These are phyloP conservation scores for Girardinichthys multiradiatus DNA, from an alignment of 2,113 vertebrate species.

Conservation along the genomic window DNA sequence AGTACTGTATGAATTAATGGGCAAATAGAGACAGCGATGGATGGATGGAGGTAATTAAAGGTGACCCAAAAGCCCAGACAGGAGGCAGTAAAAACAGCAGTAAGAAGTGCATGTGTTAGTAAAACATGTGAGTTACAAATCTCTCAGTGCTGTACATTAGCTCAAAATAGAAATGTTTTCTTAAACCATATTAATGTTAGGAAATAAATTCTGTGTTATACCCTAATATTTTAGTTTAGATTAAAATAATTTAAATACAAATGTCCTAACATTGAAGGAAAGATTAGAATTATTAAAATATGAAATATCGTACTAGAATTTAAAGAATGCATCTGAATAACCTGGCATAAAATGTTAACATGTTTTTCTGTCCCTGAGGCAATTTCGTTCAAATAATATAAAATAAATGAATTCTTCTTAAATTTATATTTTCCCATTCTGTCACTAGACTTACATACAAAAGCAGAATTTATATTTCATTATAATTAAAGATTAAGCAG, in stretches of 20 bases:
- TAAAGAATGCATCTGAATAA: constrained; percentile 27
- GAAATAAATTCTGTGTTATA: neutral
- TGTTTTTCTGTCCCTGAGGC: constrained; percentile 35
- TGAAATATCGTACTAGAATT: constrained; percentile 6
- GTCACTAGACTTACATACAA: constrained; percentile 59
- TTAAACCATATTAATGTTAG: neutral
- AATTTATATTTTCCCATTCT: constrained; percentile 42
- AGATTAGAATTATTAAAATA: constrained; percentile 24
- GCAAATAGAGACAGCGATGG: constrained; percentile 25
- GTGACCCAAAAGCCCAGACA: constrained; percentile 79
- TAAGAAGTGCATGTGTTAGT: constrained; percentile 50
- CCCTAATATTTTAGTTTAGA: neutral
- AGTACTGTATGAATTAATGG: constrained; percentile 23
- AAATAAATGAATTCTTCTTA: constrained; percentile 37
- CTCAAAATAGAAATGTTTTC: constrained; percentile 7
- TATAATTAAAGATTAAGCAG: constrained; percentile 67
- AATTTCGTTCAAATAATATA: constrained; percentile 54
- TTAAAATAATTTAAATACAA: constrained; percentile 1
- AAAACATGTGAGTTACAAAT: constrained; percentile 53
- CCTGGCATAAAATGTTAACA: constrained; percentile 41
- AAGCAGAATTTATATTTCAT: constrained; percentile 46
- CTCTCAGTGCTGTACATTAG: constrained; percentile 22
- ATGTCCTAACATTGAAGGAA: constrained; percentile 29
- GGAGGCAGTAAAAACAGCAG: constrained; percentile 76
- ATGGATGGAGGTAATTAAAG: constrained; percentile 81